phyloP scores from a whole-genome alignment of 2,113 vertebrate genomes.

The Tachysurus fulvidraco region DNA sequence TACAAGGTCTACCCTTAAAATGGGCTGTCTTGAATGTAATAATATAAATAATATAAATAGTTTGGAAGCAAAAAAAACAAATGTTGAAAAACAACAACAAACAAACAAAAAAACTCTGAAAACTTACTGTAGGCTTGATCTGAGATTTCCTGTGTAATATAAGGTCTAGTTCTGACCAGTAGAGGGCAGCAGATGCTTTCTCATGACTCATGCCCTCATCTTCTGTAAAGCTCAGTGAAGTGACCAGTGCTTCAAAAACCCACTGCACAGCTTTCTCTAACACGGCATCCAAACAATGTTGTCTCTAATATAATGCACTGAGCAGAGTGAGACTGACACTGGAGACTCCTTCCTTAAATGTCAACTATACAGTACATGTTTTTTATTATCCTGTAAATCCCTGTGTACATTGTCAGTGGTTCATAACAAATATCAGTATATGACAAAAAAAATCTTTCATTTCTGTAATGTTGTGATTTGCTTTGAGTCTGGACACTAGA shows the following conservation, averaged over 20 bases:
- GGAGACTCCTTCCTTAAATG: not conserved
- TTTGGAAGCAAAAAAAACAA: not conserved
- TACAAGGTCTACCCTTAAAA: too few species aligned
- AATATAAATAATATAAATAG: not conserved
- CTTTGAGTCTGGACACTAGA: not conserved
- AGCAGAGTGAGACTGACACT: not conserved
- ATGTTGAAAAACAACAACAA: not conserved
- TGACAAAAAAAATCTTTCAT: not conserved
- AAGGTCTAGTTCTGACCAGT: not conserved
- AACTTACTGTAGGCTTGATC: not conserved
- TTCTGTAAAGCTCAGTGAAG: too few species aligned
- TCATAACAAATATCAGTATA: not conserved
- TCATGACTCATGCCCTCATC: not conserved
- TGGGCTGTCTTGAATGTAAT: not conserved
- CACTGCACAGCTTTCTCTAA: not conserved
- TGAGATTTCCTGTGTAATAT: not conserved
- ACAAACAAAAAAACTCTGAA: not conserved
- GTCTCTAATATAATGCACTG: too few species aligned
- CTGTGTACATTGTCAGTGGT: not conserved
- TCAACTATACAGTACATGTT: not conserved
- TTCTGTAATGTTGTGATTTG: not conserved
- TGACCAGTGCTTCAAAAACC: not conserved
- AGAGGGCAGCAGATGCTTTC: conserved; percentile 33
- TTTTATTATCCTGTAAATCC: not conserved
- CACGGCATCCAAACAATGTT: not conserved